These are phyloP conservation scores for Ptychadena robeensis DNA, from an alignment of 2,797 vertebrate species.

Conservation along the genomic window DNA sequence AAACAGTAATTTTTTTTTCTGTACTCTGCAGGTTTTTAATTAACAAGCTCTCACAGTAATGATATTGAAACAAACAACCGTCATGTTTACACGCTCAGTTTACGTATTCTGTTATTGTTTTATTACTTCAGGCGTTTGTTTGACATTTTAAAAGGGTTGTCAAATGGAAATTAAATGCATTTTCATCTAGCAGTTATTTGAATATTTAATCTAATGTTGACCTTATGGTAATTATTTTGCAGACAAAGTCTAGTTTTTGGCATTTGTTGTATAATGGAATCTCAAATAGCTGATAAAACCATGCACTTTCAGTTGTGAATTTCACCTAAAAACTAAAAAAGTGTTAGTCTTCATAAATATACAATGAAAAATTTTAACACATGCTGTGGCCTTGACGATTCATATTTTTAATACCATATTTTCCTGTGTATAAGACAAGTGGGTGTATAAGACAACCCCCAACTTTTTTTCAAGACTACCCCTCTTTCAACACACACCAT, in stretches of 20 bases:
- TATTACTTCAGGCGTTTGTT: not conserved
- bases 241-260: not conserved
- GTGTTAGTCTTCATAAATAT: too few relatives aligned
- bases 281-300: too few relatives aligned
- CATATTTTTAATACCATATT: too few relatives aligned
- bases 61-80: constrained; percentile 15
- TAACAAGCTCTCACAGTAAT: constrained; percentile 1
- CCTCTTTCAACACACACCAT: too few relatives aligned
- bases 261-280: not conserved
- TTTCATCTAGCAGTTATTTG: not conserved
- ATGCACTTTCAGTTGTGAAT: too few relatives aligned
- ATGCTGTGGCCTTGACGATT: too few relatives aligned
- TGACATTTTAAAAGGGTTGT: not conserved
- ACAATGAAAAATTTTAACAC: too few relatives aligned
- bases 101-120: not conserved
- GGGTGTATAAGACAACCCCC: too few relatives aligned
- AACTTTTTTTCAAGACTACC: too few relatives aligned
- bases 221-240: not conserved
- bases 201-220: not conserved
- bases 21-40: constrained; percentile 10
- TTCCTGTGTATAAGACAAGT: too few relatives aligned
- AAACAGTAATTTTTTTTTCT: not conserved
- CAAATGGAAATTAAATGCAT: not conserved
- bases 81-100: not conserved
- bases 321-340: too few relatives aligned